These are phyloP conservation scores for Neosilurus hyrtlii DNA, from an alignment of 2,797 vertebrate species.

Conservation along the genomic window DNA sequence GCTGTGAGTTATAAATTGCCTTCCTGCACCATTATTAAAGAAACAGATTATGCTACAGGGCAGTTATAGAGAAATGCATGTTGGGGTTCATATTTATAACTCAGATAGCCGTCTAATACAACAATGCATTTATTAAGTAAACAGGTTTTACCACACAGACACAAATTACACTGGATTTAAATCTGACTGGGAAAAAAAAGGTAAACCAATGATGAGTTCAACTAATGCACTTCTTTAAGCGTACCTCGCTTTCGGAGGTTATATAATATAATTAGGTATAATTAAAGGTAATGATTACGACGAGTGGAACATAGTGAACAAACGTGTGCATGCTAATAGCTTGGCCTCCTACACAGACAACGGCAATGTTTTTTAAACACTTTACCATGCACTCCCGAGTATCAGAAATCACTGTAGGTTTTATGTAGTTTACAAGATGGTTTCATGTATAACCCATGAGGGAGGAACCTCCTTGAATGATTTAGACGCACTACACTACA, in stretches of 20 bases:
- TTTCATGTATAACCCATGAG: background rate
- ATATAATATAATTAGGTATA: constrained; percentile 6
- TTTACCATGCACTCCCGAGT: background rate
- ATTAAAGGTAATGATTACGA: constrained; percentile 9
- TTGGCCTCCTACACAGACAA: constrained; percentile 1
- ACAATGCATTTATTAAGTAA: background rate
- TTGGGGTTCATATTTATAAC: background rate
- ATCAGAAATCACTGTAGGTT: background rate
- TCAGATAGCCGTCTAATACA: background rate
- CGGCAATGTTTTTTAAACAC: background rate
- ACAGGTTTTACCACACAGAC: background rate
- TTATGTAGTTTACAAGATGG: background rate
- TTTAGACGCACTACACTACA: background rate
- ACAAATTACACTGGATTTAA: background rate
- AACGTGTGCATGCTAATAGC: background rate
- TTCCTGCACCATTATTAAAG: background rate
- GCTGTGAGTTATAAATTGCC: background rate
- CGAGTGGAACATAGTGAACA: background rate
- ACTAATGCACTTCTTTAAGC: background rate
- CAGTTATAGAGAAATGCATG: constrained; percentile 8
- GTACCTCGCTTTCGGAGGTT: constrained; percentile 6
- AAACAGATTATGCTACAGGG: background rate
- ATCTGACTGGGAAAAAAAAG: background rate
- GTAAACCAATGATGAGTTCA: background rate
- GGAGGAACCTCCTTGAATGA: background rate